Base-by-base conservation (phyloP, 2,113 vertebrate genomes). In the Epinephelus cyanopodus region DNA sequence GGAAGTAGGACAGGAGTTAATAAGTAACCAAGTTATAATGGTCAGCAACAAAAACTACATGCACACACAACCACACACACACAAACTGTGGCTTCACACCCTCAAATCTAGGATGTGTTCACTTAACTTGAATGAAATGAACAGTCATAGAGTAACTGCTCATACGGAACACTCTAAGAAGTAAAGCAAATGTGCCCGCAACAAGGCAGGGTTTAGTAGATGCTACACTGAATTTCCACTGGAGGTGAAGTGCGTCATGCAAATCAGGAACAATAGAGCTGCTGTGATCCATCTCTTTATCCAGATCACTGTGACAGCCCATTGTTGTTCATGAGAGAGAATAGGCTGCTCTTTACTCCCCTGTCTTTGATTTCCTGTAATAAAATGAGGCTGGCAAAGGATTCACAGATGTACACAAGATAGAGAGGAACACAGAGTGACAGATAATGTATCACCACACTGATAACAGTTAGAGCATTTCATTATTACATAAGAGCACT, bases 1-100 rank as follows among this genome's bases (percentile, higher is more conserved):
- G 62, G 19, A 84, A 84, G 19, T 68, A 62, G 84, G 66, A 50
- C 81, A 79, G 8, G 10, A 68, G 74, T 78, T 87, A 89, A 89
- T 84, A 4, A 84, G 27, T 78, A 68, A 83, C 87, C 21, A 39
- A 64, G 47, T 66, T 83, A 71, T 74, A 15, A 65, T 82, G 27
- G 14, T 69, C 13, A 6, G 27, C 17, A 17, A 50, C 7, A 21
- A 29, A 15, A 48, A 10, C n/a, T 18, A 63, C 2, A 27, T n/a
- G 54, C 27, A 62, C 54, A 54, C 15, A 29, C 58, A 52, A 29
- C 4, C 29, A 29, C 29, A 29, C 29, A 29, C 29, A 48, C 23
- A 45, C 15, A 63, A 33, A 42, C 1, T 37, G 42, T 45, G 42
- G 42, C 10, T 45, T 45, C 42, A 45, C 42, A 45, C 12, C 42